Evolutionary conservation across 2,888 invertebrate species (phyloP).

Genomic region (Pristionchus japonicus): DNA sequence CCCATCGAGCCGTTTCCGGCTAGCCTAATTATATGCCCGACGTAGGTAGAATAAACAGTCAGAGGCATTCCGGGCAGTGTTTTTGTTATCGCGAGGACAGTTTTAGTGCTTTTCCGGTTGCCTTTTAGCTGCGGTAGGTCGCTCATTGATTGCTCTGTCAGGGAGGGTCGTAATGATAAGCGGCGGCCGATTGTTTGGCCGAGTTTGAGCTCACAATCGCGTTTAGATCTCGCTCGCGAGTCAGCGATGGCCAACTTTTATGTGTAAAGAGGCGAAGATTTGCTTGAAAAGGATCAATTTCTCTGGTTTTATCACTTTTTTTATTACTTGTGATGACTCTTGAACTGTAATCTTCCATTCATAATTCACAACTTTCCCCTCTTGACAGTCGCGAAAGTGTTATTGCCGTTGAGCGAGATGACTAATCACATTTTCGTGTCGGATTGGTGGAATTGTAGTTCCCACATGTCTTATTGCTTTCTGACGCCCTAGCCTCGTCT

Average conservation of each 20-base stretch:
- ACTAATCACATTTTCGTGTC: not conserved
- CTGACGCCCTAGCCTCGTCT: no score
- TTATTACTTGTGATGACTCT: not conserved
- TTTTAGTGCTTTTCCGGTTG: not conserved
- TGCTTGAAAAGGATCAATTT: not conserved
- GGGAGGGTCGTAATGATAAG: not conserved
- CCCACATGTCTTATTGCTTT: not conserved
- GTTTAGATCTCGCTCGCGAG: not conserved
- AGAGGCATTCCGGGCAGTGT: not conserved
- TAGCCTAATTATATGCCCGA: not conserved
- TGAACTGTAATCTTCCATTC: not conserved
- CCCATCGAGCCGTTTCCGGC: not conserved
- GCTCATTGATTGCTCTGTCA: not conserved
- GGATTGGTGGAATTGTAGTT: not conserved
- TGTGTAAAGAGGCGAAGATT: not conserved
- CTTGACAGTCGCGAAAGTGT: not conserved
- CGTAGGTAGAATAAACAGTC: not conserved
- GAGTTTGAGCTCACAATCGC: not conserved
- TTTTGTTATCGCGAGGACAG: not conserved
- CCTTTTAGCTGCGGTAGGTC: not conserved
- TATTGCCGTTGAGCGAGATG: not conserved
- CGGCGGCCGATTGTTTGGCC: not conserved
- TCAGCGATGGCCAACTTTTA: not conserved
- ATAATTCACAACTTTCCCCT: not conserved
- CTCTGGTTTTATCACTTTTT: not conserved